These are phyloP conservation scores for Galeruca laticollis DNA, from an alignment of 2,888 invertebrate species.

Conservation along the genomic window DNA sequence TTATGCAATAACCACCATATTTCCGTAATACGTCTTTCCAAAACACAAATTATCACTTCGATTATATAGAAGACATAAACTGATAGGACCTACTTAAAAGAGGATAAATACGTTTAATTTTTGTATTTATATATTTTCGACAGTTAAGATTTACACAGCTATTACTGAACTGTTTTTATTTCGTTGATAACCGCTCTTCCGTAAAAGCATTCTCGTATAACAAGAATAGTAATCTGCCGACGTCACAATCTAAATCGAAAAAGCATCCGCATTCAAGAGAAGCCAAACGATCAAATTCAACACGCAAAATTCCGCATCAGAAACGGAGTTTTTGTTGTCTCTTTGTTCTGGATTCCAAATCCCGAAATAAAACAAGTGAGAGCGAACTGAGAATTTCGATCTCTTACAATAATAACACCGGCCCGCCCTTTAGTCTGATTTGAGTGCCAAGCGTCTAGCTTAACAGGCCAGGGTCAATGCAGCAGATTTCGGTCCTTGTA, in stretches of 20 bases:
- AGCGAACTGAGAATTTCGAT: neutral
- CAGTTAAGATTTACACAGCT: too few relatives aligned
- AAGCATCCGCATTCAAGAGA: neutral
- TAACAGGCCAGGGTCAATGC: conserved; percentile 25
- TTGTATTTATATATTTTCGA: too few relatives aligned
- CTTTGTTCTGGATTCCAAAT: conserved; percentile 14
- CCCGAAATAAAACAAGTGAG: conserved; percentile 15
- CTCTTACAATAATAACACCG: neutral
- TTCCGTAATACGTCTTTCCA: too few relatives aligned
- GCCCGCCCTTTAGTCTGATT: conserved; percentile 17
- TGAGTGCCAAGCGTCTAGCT: conserved; percentile 14
- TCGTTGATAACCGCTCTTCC: neutral
- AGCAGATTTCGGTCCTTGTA: conserved; percentile 18
- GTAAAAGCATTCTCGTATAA: neutral
- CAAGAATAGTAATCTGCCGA: neutral
- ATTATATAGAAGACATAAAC: too few relatives aligned
- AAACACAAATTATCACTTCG: too few relatives aligned
- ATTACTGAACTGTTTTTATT: too few relatives aligned
- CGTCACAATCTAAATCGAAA: neutral
- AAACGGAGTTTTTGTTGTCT: conserved; percentile 18
- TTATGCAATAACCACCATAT: too few relatives aligned
- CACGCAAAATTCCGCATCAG: conserved; percentile 3
- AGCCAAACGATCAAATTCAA: conserved; percentile 1
- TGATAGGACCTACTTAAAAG: too few relatives aligned
- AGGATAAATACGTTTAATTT: too few relatives aligned